Conservation (phyloP, 2,888 invertebrate species). For the Cyclophora punctaria region DNA sequence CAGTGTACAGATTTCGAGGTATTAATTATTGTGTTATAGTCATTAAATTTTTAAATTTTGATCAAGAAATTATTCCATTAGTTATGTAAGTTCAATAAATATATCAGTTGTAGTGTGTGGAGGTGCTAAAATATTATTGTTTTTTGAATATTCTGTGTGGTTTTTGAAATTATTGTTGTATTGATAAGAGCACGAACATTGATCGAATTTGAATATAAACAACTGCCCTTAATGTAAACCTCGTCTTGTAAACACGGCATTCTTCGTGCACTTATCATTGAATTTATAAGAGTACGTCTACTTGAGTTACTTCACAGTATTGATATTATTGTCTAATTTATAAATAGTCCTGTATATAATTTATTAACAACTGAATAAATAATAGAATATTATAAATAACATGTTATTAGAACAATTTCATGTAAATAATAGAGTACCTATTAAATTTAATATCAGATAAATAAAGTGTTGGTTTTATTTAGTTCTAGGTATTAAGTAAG, state of each 20-base stretch:
- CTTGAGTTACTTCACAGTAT: slow-evolving; percentile 62
- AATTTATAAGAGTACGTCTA: slow-evolving; percentile 15
- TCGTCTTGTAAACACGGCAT: slow-evolving; percentile 7
- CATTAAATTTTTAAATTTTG: slow-evolving; percentile 40
- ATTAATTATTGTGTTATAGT: slow-evolving; percentile 35
- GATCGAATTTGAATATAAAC: slow-evolving; percentile 1
- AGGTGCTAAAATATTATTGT: slow-evolving; percentile 61
- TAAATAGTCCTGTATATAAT: slow-evolving; percentile 74
- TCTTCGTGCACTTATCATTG: slow-evolving; percentile 28
- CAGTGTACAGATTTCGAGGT: slow-evolving; percentile 48
- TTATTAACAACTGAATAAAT: slow-evolving; percentile 71
- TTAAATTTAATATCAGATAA: slow-evolving; percentile 75
- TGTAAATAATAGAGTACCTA: slow-evolving; percentile 75
- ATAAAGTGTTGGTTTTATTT: slow-evolving; percentile 56
- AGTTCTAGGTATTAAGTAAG: not conserved
- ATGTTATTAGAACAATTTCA: slow-evolving; percentile 75
- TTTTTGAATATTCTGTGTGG: slow-evolving; percentile 41
- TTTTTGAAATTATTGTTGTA: slow-evolving; percentile 37
- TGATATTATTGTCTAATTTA: slow-evolving; percentile 69
- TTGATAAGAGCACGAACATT: slow-evolving; percentile 30
- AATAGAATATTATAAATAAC: slow-evolving; percentile 69
- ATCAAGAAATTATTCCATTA: slow-evolving; percentile 38
- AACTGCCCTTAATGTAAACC: not conserved
- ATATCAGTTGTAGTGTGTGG: slow-evolving; percentile 53
- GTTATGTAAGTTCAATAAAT: slow-evolving; percentile 40